These are phyloP conservation scores for Brachypteracias leptosomus DNA, from an alignment of 2,113 vertebrate genomes.

Conservation along the genomic window DNA sequence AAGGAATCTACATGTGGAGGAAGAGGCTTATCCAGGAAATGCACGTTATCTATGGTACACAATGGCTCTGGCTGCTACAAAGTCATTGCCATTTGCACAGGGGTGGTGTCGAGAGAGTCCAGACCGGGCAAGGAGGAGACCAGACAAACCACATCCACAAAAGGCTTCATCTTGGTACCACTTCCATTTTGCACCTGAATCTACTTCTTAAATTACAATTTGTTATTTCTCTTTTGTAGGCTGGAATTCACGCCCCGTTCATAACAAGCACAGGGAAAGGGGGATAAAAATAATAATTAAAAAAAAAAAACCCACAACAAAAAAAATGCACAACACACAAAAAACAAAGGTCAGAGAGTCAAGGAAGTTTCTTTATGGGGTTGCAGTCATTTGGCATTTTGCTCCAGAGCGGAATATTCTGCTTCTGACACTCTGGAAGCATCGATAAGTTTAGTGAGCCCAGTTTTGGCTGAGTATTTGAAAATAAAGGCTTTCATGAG, in stretches of 20 bases:
- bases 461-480: conserved; percentile 90
- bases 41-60: neutral
- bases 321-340: neutral
- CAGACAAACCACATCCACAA: neutral
- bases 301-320: neutral
- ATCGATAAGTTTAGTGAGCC: conserved; percentile 86
- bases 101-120: neutral
- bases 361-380: neutral
- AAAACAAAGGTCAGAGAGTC: neutral
- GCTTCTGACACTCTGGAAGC: conserved; percentile 82
- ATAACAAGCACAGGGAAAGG: neutral
- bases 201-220: neutral
- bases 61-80: neutral
- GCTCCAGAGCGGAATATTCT: conserved; percentile 86
- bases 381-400: conserved; percentile 70
- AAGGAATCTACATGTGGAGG: neutral
- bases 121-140: neutral
- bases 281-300: neutral
- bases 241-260: neutral
- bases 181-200: conserved; percentile 1
- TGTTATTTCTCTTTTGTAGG: neutral
- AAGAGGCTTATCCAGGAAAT: neutral
- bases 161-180: conserved; percentile 45
- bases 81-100: neutral
- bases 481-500: conserved; percentile 94